These are phyloP conservation scores for Cacoxenus indagator DNA, from an alignment of 2,888 invertebrate species.

Conservation along the genomic window DNA sequence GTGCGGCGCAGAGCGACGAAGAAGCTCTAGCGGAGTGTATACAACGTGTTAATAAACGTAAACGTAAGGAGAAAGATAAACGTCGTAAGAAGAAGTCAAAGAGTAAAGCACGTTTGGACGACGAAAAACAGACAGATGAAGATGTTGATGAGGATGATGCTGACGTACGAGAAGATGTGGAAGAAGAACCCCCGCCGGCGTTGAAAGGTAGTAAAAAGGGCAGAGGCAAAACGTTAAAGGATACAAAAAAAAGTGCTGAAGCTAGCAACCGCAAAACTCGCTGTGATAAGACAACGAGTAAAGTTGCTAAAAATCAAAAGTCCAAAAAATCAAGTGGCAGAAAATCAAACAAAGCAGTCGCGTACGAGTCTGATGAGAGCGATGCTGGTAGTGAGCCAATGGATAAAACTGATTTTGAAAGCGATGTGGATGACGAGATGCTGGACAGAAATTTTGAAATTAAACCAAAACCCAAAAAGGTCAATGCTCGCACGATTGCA, in stretches of 20 bases:
- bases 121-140: conserved; percentile 51
- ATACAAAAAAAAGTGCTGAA: neutral
- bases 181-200: neutral
- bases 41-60: conserved; percentile 61
- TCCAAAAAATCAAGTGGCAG: conserved; percentile 48
- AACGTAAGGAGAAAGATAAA: conserved; percentile 70
- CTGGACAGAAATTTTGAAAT: conserved; percentile 35
- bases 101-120: conserved; percentile 39
- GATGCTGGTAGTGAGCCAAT: conserved; percentile 32
- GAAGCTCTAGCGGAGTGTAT: conserved; percentile 18
- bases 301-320: conserved; percentile 38
- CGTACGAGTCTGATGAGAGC: conserved; percentile 47
- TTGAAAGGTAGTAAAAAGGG: neutral
- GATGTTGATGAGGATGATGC: conserved; percentile 35
- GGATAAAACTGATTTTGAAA: conserved; percentile 40
- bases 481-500: conserved; percentile 52
- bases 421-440: conserved; percentile 55
- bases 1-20: conserved; percentile 32
- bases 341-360: conserved; percentile 36
- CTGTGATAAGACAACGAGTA: conserved; percentile 28
- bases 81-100: conserved; percentile 67
- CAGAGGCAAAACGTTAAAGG: neutral
- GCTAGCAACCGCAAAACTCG: conserved; percentile 12
- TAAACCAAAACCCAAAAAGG: conserved; percentile 42
- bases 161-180: neutral